phyloP scores from a whole-genome alignment of 2,797 vertebrate species.

The Decapterus maruadsi region DNA sequence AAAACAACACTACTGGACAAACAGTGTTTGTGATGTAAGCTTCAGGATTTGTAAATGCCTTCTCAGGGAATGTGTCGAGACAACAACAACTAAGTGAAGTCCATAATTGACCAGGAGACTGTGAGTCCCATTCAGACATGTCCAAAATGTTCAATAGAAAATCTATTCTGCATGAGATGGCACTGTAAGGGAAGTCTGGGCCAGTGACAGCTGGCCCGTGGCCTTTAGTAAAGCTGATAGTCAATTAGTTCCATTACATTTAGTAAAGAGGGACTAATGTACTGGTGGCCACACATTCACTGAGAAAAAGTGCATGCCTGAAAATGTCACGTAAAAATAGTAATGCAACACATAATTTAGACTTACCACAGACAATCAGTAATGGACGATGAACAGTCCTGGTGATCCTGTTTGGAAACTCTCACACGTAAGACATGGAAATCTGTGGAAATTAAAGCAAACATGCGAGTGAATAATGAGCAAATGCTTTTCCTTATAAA shows the following conservation, averaged over 20 bases:
- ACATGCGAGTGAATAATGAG: slow-evolving; percentile 33
- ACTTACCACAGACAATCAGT: slow-evolving; percentile 74
- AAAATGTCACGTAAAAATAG: neutral
- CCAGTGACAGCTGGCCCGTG: slow-evolving; percentile 11
- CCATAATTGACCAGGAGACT: neutral
- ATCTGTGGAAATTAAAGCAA: slow-evolving; percentile 75
- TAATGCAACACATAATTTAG: neutral
- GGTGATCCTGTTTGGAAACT: slow-evolving; percentile 63
- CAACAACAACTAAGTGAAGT: slow-evolving; percentile 3
- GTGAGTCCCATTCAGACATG: slow-evolving; percentile 1
- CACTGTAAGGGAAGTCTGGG: slow-evolving; percentile 1
- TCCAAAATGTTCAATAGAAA: slow-evolving; percentile 30
- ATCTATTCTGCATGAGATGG: slow-evolving; percentile 45
- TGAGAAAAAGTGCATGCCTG: neutral
- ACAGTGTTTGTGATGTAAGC: neutral
- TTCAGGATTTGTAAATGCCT: slow-evolving; percentile 8
- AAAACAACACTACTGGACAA: neutral
- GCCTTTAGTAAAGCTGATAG: slow-evolving; percentile 3
- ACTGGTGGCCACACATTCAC: neutral
- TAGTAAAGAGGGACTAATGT: neutral
- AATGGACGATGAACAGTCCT: slow-evolving; percentile 55
- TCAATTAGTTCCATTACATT: slow-evolving; percentile 9
- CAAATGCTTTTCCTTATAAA: slow-evolving; percentile 42
- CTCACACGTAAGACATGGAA: slow-evolving; percentile 81
- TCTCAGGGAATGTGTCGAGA: slow-evolving; percentile 1